Conservation (phyloP, 2,113 vertebrate genomes). For the Hypanus sabinus region DNA sequence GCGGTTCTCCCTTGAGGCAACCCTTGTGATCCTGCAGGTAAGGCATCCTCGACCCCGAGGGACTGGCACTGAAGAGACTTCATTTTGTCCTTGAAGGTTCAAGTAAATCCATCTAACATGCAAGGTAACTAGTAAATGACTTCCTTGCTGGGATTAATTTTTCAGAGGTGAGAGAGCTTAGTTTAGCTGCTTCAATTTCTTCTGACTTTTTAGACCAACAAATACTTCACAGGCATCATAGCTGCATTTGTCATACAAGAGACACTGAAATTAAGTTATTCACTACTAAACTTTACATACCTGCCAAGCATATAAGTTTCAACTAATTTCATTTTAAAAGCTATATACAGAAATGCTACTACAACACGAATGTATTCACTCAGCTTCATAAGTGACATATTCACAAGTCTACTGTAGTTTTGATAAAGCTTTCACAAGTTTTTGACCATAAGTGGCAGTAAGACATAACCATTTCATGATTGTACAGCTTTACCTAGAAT, state of each 20-base stretch:
- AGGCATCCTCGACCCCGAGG: no score
- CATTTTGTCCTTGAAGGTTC: slow-evolving; percentile 68
- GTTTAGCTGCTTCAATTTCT: background rate
- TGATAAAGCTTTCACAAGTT: background rate
- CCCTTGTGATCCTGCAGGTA: no score
- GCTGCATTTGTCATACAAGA: background rate
- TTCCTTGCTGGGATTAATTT: slow-evolving; percentile 53
- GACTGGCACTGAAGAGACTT: slow-evolving; percentile 44
- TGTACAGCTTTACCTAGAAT: background rate
- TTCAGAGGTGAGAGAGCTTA: slow-evolving; percentile 6
- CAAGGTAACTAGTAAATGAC: slow-evolving; percentile 63
- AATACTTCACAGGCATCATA: background rate
- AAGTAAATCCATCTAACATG: slow-evolving; percentile 66
- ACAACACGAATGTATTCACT: background rate
- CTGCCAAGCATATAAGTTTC: background rate
- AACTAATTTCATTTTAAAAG: background rate
- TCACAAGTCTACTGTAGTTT: background rate
- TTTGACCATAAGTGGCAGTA: background rate
- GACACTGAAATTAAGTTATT: background rate
- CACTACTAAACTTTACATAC: background rate
- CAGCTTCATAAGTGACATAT: background rate
- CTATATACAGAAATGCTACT: background rate
- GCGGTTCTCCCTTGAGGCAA: slow-evolving; percentile 50
- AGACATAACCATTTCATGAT: background rate
- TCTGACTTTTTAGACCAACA: background rate